A percentile compares a stretch with the other conserved stretches of the same genome.
phyloP scores from a whole-genome alignment of 1,140 invertebrate species.

The Drosophila trapezifrons region DNA sequence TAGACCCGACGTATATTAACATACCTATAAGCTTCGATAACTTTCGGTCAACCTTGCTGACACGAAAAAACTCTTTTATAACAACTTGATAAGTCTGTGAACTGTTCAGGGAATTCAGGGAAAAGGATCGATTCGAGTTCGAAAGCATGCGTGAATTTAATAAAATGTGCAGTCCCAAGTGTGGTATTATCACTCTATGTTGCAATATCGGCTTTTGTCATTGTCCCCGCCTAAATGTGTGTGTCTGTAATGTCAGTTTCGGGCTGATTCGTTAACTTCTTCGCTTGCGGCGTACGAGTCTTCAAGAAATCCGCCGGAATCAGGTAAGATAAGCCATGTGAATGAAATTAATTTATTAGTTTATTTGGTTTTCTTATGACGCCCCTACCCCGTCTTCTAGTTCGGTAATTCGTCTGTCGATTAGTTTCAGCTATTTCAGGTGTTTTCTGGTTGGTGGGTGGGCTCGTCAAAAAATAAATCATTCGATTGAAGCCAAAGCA shows the following conservation, averaged over 20 bases:
- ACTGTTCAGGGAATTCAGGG: neutral
- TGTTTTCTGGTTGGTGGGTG: slow-evolving; percentile 9
- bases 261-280: slow-evolving; percentile 6
- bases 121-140: slow-evolving; percentile 1
- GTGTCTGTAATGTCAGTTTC: slow-evolving; percentile 24
- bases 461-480: slow-evolving; percentile 3
- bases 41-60: slow-evolving; percentile 21
- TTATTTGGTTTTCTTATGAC: slow-evolving; percentile 4
- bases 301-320: neutral
- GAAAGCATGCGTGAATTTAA: slow-evolving; percentile 47
- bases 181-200: slow-evolving; percentile 16
- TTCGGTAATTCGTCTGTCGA: neutral
- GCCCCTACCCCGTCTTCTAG: neutral
- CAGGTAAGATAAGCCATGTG: slow-evolving; percentile 46
- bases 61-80: slow-evolving; percentile 9
- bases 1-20: slow-evolving; percentile 37
- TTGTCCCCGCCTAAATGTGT: slow-evolving; percentile 33
- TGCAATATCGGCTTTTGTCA: slow-evolving; percentile 36
- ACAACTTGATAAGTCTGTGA: slow-evolving; percentile 17
- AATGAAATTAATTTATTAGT: slow-evolving; percentile 22
- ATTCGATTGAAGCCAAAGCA: neutral
- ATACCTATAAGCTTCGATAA: slow-evolving; percentile 40
- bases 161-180: slow-evolving; percentile 20
- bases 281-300: slow-evolving; percentile 13
- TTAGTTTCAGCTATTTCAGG: slow-evolving; percentile 19